Evolutionary conservation across 1,140 invertebrate species (phyloP).

Genomic region (Bathynomus jamesi): DNA sequence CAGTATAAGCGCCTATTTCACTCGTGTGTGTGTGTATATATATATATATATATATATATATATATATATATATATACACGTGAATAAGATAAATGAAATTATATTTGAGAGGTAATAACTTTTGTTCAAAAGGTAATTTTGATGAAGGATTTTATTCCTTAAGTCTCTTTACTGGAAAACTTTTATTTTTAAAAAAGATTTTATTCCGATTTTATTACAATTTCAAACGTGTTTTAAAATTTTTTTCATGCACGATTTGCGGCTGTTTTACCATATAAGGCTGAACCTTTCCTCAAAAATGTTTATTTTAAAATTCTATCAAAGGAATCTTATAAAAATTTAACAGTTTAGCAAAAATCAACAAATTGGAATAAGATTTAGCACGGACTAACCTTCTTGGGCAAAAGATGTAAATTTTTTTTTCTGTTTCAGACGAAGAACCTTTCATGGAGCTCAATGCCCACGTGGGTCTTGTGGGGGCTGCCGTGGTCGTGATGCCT

Average conservation of each 20-base stretch:
- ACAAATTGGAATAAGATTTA: too few species aligned
- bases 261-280: background rate
- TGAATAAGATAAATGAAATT: background rate
- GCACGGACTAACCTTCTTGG: too few species aligned
- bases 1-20: background rate
- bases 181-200: background rate
- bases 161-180: background rate
- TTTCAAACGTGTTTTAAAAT: background rate
- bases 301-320: background rate
- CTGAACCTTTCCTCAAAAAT: background rate
- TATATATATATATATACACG: background rate
- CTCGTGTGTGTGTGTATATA: background rate
- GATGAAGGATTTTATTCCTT: too few species aligned
- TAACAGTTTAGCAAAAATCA: too few species aligned
- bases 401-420: background rate
- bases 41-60: too few species aligned
- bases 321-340: background rate
- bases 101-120: too few species aligned
- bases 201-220: background rate
- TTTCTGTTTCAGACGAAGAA: slow-evolving; percentile 37
- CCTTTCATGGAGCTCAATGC: slow-evolving; percentile 43
- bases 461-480: slow-evolving; percentile 40
- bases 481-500: slow-evolving; percentile 66
- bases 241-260: background rate
- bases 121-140: too few species aligned